Conservation (phyloP, 2,888 invertebrate genomes). For the Tupiocoris notatus region DNA sequence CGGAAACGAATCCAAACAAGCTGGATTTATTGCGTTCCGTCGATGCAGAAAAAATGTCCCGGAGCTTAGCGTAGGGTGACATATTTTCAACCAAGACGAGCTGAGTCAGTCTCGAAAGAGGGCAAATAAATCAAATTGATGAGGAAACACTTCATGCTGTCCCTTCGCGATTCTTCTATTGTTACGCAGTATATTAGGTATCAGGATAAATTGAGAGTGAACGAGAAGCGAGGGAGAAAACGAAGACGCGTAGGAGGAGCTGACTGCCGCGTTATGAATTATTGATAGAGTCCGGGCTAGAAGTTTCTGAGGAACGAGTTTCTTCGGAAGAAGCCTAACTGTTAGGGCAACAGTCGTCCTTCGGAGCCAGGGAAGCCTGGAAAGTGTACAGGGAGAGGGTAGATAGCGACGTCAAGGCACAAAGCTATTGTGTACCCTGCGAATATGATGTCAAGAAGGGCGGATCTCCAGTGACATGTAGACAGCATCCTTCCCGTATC, state of each 20-base stretch:
- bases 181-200: constrained; percentile 2
- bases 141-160: neutral
- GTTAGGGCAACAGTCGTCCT: neutral
- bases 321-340: neutral
- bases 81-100: neutral
- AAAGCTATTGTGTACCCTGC: neutral
- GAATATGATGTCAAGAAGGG: neutral
- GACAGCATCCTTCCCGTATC: too few relatives aligned
- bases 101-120: neutral
- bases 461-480: too few relatives aligned
- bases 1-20: neutral
- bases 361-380: neutral
- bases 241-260: neutral
- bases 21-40: neutral
- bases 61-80: neutral
- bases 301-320: neutral
- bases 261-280: constrained; percentile 25
- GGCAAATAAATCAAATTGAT: neutral
- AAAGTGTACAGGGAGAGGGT: neutral
- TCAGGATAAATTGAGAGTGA: constrained; percentile 16
- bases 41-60: neutral
- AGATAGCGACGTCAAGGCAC: constrained; percentile 3
- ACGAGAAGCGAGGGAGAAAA: neutral
- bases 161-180: neutral
- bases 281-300: constrained; percentile 6